phyloP scores from a whole-genome alignment of 2,888 invertebrate genomes.

The Synanthedon formicaeformis region DNA sequence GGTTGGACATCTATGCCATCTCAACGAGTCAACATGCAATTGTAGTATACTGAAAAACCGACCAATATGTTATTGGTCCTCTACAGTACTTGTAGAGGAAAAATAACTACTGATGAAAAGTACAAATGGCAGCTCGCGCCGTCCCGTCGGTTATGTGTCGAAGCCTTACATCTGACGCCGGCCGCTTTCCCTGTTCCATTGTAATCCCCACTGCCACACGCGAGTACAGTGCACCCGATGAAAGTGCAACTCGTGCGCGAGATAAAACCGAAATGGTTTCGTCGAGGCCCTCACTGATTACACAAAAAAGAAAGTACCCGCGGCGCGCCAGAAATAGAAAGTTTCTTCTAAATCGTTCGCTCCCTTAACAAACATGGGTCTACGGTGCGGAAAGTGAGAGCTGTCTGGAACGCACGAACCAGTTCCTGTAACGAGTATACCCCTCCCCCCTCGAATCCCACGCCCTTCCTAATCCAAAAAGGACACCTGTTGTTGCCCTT shows the following conservation, averaged over 20 bases:
- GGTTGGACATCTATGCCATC: no score
- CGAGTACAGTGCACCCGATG: constrained; percentile 13
- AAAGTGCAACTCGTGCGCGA: constrained; percentile 22
- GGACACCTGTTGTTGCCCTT: not conserved
- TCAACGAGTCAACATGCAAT: no score
- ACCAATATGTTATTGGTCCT: no score
- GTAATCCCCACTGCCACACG: constrained; percentile 31
- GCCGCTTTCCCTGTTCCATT: constrained; percentile 53
- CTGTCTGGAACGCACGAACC: constrained; percentile 47
- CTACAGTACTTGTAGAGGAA: no score
- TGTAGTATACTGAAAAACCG: no score
- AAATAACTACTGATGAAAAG: no score
- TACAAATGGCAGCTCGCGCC: constrained; percentile 15
- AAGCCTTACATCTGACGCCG: not conserved
- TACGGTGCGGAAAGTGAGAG: constrained; percentile 63
- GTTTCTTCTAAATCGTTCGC: constrained; percentile 48
- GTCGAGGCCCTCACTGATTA: constrained; percentile 30
- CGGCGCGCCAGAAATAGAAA: constrained; percentile 65
- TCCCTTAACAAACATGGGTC: constrained; percentile 61
- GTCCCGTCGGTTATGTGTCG: no score
- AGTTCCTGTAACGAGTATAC: constrained; percentile 29
- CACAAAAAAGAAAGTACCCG: constrained; percentile 67
- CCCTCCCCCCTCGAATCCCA: constrained; percentile 11
- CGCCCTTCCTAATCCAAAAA: constrained; percentile 4
- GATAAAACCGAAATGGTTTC: constrained; percentile 37